Percentiles rank a stretch among this genome's conserved stretches.
Conservation (phyloP, 2,888 invertebrate species). For the Sinelater perroti region DNA sequence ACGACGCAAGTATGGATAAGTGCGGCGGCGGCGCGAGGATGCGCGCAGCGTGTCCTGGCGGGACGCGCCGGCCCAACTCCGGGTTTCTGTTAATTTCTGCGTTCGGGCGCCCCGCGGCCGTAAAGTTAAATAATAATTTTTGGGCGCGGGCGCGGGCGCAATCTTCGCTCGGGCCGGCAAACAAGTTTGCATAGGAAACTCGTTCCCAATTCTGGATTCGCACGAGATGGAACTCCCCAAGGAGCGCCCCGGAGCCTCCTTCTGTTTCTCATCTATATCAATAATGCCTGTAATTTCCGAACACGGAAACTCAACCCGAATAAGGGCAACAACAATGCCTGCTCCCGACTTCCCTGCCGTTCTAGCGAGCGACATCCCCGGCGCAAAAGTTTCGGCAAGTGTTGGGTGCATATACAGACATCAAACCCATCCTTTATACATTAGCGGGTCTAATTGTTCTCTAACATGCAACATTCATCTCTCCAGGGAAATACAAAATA, state of each 20-base stretch:
- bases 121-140: conserved; percentile 10
- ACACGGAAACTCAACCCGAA: background rate
- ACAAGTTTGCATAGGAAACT: conserved; percentile 25
- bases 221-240: conserved; percentile 16
- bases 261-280: conserved; percentile 18
- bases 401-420: conserved; percentile 9
- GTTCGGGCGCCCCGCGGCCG: background rate
- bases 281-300: conserved; percentile 11
- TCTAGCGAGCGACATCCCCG: conserved; percentile 6
- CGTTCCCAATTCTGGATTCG: conserved; percentile 21
- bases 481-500: no score
- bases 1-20: conserved; percentile 3
- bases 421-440: no score
- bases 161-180: conserved; percentile 11
- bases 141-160: conserved; percentile 1
- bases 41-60: background rate
- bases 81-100: background rate
- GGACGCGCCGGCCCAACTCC: background rate
- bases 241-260: conserved; percentile 11
- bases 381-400: background rate
- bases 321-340: background rate
- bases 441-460: no score
- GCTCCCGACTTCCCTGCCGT: background rate
- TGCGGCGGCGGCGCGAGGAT: background rate
- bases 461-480: no score